Conservation (phyloP, 2,888 invertebrate genomes). For the Phaonia tiefii region DNA sequence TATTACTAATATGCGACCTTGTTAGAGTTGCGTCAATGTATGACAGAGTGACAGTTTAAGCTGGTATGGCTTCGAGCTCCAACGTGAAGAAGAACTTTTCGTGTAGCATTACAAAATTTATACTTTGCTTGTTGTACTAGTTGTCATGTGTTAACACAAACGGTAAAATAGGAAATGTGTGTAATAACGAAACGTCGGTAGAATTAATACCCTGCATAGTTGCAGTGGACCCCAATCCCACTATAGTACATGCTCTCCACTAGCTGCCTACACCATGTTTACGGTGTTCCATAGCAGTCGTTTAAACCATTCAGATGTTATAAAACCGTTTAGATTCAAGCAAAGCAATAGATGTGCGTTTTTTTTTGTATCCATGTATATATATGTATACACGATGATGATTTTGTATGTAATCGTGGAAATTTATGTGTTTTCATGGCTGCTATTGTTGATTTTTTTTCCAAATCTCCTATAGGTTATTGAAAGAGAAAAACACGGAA, state of each 20-base stretch:
- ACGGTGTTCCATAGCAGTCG: not conserved
- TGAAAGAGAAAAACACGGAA: not conserved
- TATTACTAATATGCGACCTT: constrained; percentile 22
- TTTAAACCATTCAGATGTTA: not conserved
- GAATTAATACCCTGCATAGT: not conserved
- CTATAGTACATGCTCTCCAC: too few relatives aligned
- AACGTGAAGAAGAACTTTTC: constrained; percentile 26
- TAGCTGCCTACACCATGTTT: too few relatives aligned
- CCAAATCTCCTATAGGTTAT: constrained; percentile 22
- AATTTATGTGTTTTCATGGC: constrained; percentile 27
- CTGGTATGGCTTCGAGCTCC: constrained; percentile 53
- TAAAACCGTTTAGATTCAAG: not conserved
- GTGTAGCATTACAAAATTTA: constrained; percentile 48
- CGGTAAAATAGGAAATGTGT: constrained; percentile 12
- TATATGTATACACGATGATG: not conserved
- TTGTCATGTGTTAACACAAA: constrained; percentile 56
- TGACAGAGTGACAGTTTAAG: constrained; percentile 60
- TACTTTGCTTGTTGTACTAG: constrained; percentile 40
- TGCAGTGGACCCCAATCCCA: too few relatives aligned
- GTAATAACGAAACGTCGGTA: not conserved
- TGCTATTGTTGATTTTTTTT: not conserved
- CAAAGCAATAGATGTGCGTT: not conserved
- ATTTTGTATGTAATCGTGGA: not conserved
- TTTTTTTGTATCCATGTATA: not conserved
- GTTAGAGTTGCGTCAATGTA: constrained; percentile 48